These are phyloP conservation scores for Dynastes tityus DNA, from an alignment of 2,888 invertebrate species.

Conservation along the genomic window DNA sequence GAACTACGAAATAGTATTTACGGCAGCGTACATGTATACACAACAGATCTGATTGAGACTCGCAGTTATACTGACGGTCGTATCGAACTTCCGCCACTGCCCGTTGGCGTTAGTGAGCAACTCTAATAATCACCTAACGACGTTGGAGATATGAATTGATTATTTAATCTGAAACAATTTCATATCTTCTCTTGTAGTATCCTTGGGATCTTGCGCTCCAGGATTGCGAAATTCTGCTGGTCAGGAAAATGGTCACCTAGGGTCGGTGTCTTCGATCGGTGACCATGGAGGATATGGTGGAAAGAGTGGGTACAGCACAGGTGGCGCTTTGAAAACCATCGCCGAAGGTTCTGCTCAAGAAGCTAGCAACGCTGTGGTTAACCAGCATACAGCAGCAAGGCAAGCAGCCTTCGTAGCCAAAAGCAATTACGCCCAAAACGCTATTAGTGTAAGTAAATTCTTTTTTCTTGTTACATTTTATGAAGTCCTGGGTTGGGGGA, in stretches of 20 bases:
- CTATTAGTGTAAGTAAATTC: constrained; percentile 69
- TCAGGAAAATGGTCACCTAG: constrained; percentile 13
- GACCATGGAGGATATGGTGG: constrained; percentile 55
- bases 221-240: constrained; percentile 43
- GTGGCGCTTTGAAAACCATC: constrained; percentile 79
- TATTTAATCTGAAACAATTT: background rate
- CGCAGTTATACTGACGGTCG: too few species aligned
- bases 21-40: too few species aligned
- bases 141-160: background rate
- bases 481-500: background rate
- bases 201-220: constrained; percentile 30
- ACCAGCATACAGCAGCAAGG: constrained; percentile 81
- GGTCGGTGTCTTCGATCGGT: constrained; percentile 15
- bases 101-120: too few species aligned
- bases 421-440: constrained; percentile 81
- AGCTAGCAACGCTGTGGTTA: constrained; percentile 78
- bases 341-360: constrained; percentile 82
- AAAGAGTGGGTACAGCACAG: constrained; percentile 75
- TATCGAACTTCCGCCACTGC: too few species aligned
- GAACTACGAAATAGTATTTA: too few species aligned
- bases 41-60: too few species aligned
- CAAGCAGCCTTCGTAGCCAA: constrained; percentile 84
- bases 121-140: too few species aligned
- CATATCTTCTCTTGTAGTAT: constrained; percentile 2
- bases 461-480: background rate